A percentile compares a stretch with the other conserved stretches of the same genome.
phyloP scores from a whole-genome alignment of 2,888 invertebrate genomes.

The Chrysopilus asiliformis region DNA sequence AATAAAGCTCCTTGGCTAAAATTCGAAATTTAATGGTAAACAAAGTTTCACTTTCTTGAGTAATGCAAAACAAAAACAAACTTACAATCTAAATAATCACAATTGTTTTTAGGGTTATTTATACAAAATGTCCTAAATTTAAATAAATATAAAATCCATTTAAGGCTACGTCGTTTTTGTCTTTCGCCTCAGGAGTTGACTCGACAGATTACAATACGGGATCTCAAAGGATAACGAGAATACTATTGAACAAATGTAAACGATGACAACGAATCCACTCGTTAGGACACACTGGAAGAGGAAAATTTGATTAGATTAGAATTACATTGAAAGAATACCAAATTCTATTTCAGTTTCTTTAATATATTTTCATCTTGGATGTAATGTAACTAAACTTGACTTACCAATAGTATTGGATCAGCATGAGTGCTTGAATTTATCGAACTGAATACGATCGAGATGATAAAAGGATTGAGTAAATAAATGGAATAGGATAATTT shows the following conservation, averaged over 20 bases:
- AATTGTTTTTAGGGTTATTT: too few relatives aligned
- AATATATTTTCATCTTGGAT: not conserved
- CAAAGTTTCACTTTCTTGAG: too few relatives aligned
- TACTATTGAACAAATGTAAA: slow-evolving; percentile 27
- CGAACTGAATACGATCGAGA: slow-evolving; percentile 36
- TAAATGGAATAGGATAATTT: slow-evolving; percentile 45
- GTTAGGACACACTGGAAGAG: slow-evolving; percentile 25
- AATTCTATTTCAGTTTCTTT: not conserved
- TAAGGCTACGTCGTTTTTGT: slow-evolving; percentile 7
- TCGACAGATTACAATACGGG: slow-evolving; percentile 31
- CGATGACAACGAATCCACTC: slow-evolving; percentile 29
- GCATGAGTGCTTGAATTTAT: slow-evolving; percentile 30
- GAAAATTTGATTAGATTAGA: slow-evolving; percentile 4
- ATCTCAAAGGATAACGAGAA: slow-evolving; percentile 31
- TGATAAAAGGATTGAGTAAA: slow-evolving; percentile 43
- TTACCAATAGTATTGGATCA: slow-evolving; percentile 34
- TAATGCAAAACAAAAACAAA: too few relatives aligned
- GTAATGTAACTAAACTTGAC: slow-evolving; percentile 6
- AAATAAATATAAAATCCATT: too few relatives aligned
- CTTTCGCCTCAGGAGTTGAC: slow-evolving; percentile 12
- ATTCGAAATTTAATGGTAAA: too few relatives aligned
- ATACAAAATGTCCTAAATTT: too few relatives aligned
- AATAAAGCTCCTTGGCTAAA: too few relatives aligned
- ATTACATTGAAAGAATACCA: not conserved
- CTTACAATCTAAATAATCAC: too few relatives aligned